Evolutionary conservation across 2,888 invertebrate species (phyloP).

Genomic region (Hydropsyche betteni): DNA sequence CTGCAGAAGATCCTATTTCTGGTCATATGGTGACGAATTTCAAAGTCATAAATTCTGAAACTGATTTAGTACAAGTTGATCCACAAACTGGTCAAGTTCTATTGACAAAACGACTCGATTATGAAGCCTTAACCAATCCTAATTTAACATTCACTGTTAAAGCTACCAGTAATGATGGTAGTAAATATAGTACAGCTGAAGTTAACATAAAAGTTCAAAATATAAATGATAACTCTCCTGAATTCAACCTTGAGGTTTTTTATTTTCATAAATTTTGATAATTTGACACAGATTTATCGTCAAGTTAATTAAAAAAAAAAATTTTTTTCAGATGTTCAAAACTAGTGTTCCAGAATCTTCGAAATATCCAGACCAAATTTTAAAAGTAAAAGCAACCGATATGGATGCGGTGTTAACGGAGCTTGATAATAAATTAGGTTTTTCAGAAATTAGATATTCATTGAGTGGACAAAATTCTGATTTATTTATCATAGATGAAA

Average conservation of each 20-base stretch:
- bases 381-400: conserved; percentile 77
- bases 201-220: conserved; percentile 77
- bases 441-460: conserved; percentile 75
- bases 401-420: conserved; percentile 71
- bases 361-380: conserved; percentile 71
- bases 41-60: conserved; percentile 67
- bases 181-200: conserved; percentile 72
- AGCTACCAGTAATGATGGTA: conserved; percentile 65
- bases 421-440: conserved; percentile 68
- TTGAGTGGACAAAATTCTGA: conserved; percentile 78
- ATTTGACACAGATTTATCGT: not conserved
- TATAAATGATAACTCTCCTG: conserved; percentile 81
- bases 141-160: conserved; percentile 68
- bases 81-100: conserved; percentile 78
- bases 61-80: conserved; percentile 68
- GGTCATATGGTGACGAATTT: conserved; percentile 70
- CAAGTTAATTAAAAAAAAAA: conserved; percentile 1
- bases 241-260: conserved; percentile 71
- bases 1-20: conserved; percentile 76
- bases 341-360: conserved; percentile 77
- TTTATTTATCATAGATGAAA: conserved; percentile 75
- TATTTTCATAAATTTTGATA: conserved; percentile 5
- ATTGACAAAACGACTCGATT: conserved; percentile 78
- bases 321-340: conserved; percentile 68
- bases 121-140: conserved; percentile 73